phyloP scores from a whole-genome alignment of 2,888 invertebrate genomes.

The Eubasilissa splendida region DNA sequence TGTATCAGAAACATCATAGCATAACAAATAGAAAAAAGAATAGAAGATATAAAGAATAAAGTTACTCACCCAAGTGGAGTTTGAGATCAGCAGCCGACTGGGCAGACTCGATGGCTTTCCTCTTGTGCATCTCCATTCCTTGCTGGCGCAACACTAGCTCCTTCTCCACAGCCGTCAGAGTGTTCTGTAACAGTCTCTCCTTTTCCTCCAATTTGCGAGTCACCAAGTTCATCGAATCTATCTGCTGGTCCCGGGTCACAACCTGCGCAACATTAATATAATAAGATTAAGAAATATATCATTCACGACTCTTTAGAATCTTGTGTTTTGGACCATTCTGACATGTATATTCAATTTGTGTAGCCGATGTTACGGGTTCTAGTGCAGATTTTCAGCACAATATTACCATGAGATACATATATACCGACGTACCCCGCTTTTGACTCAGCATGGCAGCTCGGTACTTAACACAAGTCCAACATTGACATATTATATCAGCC shows the following conservation, averaged over 20 bases:
- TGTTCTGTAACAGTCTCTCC: conserved; percentile 92
- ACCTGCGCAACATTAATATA: conserved; percentile 68
- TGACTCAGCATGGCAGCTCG: too few relatives aligned
- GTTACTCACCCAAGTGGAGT: conserved; percentile 83
- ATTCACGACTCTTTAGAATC: too few relatives aligned
- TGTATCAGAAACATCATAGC: background rate
- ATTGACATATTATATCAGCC: too few relatives aligned
- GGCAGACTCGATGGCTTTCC: conserved; percentile 97
- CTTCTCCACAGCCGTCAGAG: conserved; percentile 93
- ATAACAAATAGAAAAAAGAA: background rate
- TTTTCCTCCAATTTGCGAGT: conserved; percentile 96
- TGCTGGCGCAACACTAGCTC: conserved; percentile 94
- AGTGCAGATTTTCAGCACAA: too few relatives aligned
- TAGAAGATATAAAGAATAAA: background rate
- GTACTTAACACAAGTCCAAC: too few relatives aligned
- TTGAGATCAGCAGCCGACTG: conserved; percentile 98
- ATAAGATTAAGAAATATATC: too few relatives aligned
- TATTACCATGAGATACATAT: too few relatives aligned
- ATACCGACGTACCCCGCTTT: too few relatives aligned
- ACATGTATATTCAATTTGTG: too few relatives aligned
- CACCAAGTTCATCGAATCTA: conserved; percentile 95
- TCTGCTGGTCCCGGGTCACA: conserved; percentile 86
- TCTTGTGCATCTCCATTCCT: conserved; percentile 97
- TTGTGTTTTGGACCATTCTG: too few relatives aligned
- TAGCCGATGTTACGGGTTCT: too few relatives aligned